phyloP scores from a whole-genome alignment of 2,113 vertebrate genomes.

The Sturnus vulgaris region DNA sequence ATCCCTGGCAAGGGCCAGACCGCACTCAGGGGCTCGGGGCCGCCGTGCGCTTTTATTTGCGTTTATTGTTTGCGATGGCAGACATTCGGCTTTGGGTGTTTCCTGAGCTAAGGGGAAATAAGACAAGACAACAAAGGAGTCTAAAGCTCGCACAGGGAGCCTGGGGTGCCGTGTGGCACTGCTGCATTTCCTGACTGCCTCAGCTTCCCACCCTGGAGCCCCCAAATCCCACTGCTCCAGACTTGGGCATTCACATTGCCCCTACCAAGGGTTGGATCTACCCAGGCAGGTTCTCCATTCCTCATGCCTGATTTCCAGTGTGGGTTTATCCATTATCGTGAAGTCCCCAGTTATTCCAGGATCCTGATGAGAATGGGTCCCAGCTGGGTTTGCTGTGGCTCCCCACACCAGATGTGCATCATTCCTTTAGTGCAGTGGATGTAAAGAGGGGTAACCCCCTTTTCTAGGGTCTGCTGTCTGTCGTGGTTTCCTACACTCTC shows the following conservation, averaged over 20 bases:
- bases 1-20: background rate
- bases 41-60: background rate
- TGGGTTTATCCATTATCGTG: background rate
- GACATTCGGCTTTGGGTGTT: background rate
- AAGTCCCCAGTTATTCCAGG: background rate
- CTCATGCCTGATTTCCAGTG: background rate
- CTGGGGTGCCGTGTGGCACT: background rate
- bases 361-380: background rate
- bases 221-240: background rate
- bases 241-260: background rate
- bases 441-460: background rate
- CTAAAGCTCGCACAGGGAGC: background rate
- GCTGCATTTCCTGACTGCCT: fast-evolving
- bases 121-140: conserved; percentile 5
- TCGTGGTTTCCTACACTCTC: background rate
- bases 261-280: background rate
- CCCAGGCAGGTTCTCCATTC: background rate
- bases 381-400: background rate
- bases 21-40: background rate
- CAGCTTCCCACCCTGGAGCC: background rate
- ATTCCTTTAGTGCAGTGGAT: background rate
- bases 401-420: background rate
- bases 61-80: background rate
- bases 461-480: background rate
- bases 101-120: background rate